Evolutionary conservation across 2,797 vertebrate species (phyloP).

Genomic region (Eptatretus atami): DNA sequence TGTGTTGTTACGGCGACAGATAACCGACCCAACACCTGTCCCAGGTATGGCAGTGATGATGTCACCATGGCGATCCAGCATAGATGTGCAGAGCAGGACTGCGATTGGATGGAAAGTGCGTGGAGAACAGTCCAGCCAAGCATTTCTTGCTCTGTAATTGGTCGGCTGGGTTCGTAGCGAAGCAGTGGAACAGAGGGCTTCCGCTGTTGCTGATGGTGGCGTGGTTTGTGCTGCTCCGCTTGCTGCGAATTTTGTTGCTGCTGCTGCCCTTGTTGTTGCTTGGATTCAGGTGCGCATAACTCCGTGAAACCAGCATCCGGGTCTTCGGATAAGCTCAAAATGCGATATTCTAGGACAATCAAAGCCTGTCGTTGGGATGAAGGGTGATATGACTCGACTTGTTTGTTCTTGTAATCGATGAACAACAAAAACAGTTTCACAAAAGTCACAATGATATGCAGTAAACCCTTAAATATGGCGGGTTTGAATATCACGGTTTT

Average conservation of each 20-base stretch:
- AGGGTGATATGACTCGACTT: too few relatives aligned
- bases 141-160: slow-evolving; percentile 90
- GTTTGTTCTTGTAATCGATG: too few relatives aligned
- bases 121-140: slow-evolving; percentile 84
- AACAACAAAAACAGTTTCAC: too few relatives aligned
- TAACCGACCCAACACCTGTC: slow-evolving; percentile 54
- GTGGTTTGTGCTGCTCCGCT: slow-evolving; percentile 15
- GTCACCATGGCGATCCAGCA: slow-evolving; percentile 91
- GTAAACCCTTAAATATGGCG: too few relatives aligned
- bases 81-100: slow-evolving; percentile 86
- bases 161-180: slow-evolving; percentile 75
- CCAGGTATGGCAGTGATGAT: slow-evolving; percentile 82
- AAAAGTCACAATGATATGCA: too few relatives aligned
- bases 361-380: slow-evolving; percentile 12
- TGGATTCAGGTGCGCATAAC: not conserved
- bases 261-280: not conserved
- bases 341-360: slow-evolving; percentile 59
- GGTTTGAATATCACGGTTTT: too few relatives aligned
- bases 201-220: slow-evolving; percentile 35
- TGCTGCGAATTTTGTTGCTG: not conserved
- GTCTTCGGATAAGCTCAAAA: slow-evolving; percentile 52
- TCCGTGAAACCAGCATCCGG: slow-evolving; percentile 23
- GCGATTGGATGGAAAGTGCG: slow-evolving; percentile 20
- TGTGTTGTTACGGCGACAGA: slow-evolving; percentile 84
- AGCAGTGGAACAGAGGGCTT: slow-evolving; percentile 49